Base-by-base conservation (phyloP, 2,888 invertebrate genomes). In the Pantelozetes paolii region DNA sequence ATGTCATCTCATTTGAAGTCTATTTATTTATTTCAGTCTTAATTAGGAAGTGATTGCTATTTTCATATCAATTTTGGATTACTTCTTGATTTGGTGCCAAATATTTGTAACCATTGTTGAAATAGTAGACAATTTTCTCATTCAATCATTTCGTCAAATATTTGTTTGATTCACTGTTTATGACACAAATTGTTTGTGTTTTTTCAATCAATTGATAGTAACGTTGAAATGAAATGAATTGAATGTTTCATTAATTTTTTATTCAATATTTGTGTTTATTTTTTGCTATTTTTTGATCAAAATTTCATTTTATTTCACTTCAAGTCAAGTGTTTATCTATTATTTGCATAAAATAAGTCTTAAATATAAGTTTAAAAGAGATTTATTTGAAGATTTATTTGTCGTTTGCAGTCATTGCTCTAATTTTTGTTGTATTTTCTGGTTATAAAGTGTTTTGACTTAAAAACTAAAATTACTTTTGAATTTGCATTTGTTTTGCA, bases 41-140 rank as follows among this genome's bases (percentile, higher is more conserved):
- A 64, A 64, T 64, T 64, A 40, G 62, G 62, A 64, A 64, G 20
- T 64, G 62, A 64, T 64, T n/a, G 54, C 54, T 54, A 59, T 59
- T 59, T n/a, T 59, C 32, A 59, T 30, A 30, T 64, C 36, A 36
- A 64, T 36, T 64, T 32, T 64, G n/a, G 20, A 62, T 62, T 32
- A 62, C 3, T 32, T 64, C 15, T 57, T 64, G 62, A 64, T 64
- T 64, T 36, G 2, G 5, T 64, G 62, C 62, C 62, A 64, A 64
- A 36, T 15, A 9, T 8, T 28, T 30, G 32, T 6, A 26, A 23
- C 23, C 26, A 26, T 54, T 54, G 54, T 13, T 26, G 11, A 26
- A n/a, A n/a, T n/a, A n/a, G n/a, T n/a, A n/a, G n/a, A n/a, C n/a
- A n/a, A n/a, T n/a, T n/a, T n/a, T n/a, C n/a, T n/a, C n/a, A n/a